Evolutionary conservation across 2,797 vertebrate genomes (phyloP).

Genomic region (Cheirogaleus major): DNA sequence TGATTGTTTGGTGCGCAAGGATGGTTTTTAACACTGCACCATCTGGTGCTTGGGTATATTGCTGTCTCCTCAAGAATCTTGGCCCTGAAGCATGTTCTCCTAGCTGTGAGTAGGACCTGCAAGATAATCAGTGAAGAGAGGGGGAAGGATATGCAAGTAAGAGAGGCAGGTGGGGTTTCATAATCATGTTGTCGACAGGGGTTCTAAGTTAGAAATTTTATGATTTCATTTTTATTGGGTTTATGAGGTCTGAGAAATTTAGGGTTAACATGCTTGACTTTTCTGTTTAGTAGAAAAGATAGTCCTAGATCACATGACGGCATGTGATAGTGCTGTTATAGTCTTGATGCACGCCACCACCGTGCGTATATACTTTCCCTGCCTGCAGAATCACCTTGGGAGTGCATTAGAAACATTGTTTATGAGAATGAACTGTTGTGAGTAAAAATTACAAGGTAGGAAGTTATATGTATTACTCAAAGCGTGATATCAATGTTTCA

Average conservation of each 20-base stretch:
- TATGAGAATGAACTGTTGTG: conserved; percentile 15
- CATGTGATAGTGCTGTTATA: neutral
- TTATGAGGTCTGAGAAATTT: neutral
- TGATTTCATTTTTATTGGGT: neutral
- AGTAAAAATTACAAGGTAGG: conserved; percentile 22
- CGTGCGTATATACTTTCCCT: neutral
- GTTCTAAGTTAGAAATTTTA: neutral
- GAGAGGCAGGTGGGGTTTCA: neutral
- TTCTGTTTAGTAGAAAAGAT: neutral
- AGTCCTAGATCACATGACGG: neutral
- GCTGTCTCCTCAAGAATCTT: neutral
- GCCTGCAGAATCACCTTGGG: neutral
- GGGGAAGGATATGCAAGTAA: neutral
- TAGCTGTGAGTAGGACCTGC: neutral
- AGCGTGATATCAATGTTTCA: neutral
- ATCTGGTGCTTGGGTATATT: neutral
- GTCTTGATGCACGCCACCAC: neutral
- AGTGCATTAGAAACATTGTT: neutral
- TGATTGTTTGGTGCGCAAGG: neutral
- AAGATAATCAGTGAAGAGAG: neutral
- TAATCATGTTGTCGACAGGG: neutral
- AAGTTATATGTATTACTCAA: conserved; percentile 46
- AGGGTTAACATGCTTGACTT: neutral
- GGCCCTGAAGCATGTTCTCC: neutral
- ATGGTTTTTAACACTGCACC: neutral